Evolutionary conservation across 53 echinoderm and acorn worm species (phyloP), one percentile per base, ranked within the genome.

Genomic region (Holothuria leucospilota): DNA sequence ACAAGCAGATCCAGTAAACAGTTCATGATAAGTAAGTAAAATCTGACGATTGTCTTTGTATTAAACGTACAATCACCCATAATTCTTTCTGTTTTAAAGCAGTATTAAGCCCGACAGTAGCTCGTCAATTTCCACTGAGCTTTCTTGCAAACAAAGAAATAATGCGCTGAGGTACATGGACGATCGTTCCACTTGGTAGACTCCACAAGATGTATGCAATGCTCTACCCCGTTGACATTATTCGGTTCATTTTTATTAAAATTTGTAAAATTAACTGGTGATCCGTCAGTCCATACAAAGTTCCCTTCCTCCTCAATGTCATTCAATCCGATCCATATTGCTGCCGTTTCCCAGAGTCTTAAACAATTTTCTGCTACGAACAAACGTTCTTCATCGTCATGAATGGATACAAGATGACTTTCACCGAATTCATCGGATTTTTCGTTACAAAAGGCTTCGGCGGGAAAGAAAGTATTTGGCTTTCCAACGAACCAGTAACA

Each of bases 331-430:
- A 78, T 78, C 78, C 78, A 78, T 46, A 78, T 25, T 26, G 21
- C 2, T 8, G 5, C 4, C 0, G 23, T 59, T 28, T 29, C 78
- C 29, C 26, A 56, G 29, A 78, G 29, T 29, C 18, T 30, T 4
- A 23, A 39, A 9, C 24, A 20, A 21, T 20, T 77, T 5, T n/a
- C 52, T 27, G 2, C 4, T 18, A 78, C 10, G 29, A 56, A 56
- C 2, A n/a, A 24, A 5, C 8, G 18, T 59, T 78, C 78, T 26
- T 78, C 78, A 25, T 53, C 59, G 29, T 78, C 78, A 56, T 78
- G 78, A 56, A 78, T 59, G 9, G 78, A 78, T 24, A 78, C 78
- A 29, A 78, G 78, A 59, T 78, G 78, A 59, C 78, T 78, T 6
- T 78, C 29, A 24, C 58, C 78, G 29, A 27, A n/a, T 11, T 26